Percentiles rank a stretch among this genome's conserved stretches.
Evolutionary conservation across 2,113 vertebrate genomes (phyloP).

Genomic region (Gnathonemus echidnorhynchus): DNA sequence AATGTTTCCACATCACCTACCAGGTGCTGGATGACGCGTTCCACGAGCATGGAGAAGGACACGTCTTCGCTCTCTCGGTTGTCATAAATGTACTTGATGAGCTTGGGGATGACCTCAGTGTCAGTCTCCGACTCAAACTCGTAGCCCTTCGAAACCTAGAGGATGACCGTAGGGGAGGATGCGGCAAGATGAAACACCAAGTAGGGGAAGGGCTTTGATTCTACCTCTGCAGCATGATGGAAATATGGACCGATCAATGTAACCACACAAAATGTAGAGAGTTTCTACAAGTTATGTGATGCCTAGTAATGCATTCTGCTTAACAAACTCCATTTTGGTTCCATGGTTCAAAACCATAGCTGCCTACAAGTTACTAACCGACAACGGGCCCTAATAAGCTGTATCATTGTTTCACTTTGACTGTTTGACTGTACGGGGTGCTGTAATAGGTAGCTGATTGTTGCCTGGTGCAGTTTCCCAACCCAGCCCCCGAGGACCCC

Average conservation of each 20-base stretch:
- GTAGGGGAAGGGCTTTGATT: neutral
- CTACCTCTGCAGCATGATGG: neutral
- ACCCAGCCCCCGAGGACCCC: neutral
- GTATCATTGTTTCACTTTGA: neutral
- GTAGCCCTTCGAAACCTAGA: constrained; percentile 84
- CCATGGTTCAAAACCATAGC: neutral
- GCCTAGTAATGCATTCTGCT: neutral
- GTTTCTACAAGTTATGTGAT: neutral
- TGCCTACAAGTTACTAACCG: neutral
- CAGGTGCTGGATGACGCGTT: constrained; percentile 87
- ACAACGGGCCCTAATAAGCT: neutral
- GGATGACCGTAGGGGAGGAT: neutral
- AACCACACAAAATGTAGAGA: constrained; percentile 1
- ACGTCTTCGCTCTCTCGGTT: constrained; percentile 75
- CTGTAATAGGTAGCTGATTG: neutral
- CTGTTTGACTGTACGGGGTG: neutral
- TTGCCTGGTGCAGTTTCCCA: neutral
- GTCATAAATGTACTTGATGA: constrained; percentile 94
- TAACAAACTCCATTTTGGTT: neutral
- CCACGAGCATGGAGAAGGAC: constrained; percentile 82
- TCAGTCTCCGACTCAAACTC: constrained; percentile 96
- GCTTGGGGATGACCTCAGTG: constrained; percentile 90
- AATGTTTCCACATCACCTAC: constrained; percentile 58
- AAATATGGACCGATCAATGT: constrained; percentile 13
- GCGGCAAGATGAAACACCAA: neutral